phyloP scores from a whole-genome alignment of 2,797 vertebrate genomes.

The Phataginus tricuspis region DNA sequence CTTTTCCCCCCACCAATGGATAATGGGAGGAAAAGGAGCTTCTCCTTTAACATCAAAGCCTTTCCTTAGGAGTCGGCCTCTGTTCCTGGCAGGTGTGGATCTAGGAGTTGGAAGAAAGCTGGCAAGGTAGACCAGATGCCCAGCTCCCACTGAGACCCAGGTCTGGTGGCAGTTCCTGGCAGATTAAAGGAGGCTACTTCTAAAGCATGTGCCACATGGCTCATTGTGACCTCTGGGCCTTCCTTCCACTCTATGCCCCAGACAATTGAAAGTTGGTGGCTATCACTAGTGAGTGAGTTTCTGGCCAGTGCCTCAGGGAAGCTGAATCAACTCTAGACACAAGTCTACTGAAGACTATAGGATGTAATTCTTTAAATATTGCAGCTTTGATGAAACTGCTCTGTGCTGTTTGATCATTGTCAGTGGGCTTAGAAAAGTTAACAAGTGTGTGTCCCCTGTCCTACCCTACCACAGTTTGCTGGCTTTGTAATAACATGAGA shows the following conservation, averaged over 20 bases:
- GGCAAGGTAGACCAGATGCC: conserved; percentile 12
- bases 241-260: background rate
- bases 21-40: background rate
- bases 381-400: background rate
- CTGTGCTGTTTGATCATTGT: background rate
- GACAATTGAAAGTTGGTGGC: conserved; percentile 16
- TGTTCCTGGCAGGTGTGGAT: background rate
- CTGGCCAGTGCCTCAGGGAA: conserved; percentile 51
- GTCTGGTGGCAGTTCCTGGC: background rate
- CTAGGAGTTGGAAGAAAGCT: conserved; percentile 9
- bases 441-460: background rate
- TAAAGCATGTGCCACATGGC: background rate
- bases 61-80: background rate
- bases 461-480: background rate
- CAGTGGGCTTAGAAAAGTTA: conserved; percentile 3
- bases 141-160: background rate
- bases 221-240: background rate
- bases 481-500: conserved; percentile 39
- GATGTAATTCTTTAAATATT: background rate
- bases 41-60: background rate
- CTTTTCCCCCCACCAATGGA: background rate
- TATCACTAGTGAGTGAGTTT: conserved; percentile 47
- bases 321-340: background rate
- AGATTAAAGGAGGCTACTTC: background rate
- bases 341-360: conserved; percentile 23